Conservation (phyloP, 2,888 invertebrate species). For the Sympetrum striolatum region DNA sequence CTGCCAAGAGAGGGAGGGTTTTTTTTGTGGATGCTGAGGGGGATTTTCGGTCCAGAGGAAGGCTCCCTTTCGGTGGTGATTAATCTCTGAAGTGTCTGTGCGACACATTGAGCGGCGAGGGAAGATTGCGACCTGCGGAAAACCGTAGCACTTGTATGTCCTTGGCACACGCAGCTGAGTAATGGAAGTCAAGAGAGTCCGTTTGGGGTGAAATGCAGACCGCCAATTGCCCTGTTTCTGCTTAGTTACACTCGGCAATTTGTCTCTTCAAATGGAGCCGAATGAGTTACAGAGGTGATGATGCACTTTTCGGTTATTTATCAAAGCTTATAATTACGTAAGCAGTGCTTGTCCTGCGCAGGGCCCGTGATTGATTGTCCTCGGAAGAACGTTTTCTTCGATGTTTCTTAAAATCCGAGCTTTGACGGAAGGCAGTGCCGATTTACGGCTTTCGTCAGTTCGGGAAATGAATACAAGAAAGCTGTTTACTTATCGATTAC, state of each 20-base stretch:
- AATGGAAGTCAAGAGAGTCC: background rate
- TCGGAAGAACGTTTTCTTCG: background rate
- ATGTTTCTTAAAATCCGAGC: background rate
- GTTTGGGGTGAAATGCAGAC: slow-evolving; percentile 9
- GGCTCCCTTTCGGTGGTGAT: background rate
- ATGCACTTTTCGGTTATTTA: slow-evolving; percentile 39
- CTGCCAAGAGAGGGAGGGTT: background rate
- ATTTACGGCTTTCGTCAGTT: no score
- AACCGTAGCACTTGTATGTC: background rate
- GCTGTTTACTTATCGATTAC: no score
- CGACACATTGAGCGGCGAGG: background rate
- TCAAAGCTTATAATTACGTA: slow-evolving; percentile 26
- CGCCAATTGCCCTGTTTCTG: slow-evolving; percentile 26
- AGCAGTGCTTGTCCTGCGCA: slow-evolving; percentile 8
- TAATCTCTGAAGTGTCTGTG: background rate
- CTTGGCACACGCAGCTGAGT: background rate
- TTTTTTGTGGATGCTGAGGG: background rate
- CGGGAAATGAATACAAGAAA: no score
- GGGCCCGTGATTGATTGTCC: background rate
- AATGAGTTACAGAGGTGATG: slow-evolving; percentile 19
- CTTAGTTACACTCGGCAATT: slow-evolving; percentile 35
- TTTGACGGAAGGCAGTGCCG: no score
- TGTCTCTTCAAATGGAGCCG: slow-evolving; percentile 23
- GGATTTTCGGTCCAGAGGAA: background rate
- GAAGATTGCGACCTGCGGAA: background rate